Evolutionary conservation across 2,888 invertebrate genomes (phyloP).

Genomic region (Ryuthela nishihirai): DNA sequence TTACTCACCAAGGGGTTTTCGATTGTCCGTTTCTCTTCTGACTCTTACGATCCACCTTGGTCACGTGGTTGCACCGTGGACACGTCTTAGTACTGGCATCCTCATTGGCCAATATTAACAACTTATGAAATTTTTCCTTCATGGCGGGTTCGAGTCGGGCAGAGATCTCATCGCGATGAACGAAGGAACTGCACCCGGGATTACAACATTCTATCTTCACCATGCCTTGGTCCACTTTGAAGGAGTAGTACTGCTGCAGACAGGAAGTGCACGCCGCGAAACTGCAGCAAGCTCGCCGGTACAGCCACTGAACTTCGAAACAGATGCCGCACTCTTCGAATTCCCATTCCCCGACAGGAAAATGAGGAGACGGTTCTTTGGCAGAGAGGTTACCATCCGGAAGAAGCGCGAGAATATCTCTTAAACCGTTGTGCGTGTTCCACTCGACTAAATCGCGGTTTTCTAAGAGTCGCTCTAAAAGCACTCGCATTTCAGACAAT

Average conservation of each 20-base stretch:
- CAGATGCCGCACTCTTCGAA: constrained; percentile 48
- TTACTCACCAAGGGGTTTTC: constrained; percentile 18
- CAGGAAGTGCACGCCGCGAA: constrained; percentile 49
- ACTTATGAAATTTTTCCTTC: constrained; percentile 48
- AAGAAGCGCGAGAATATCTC: constrained; percentile 34
- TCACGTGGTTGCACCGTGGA: constrained; percentile 49
- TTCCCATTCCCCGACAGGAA: constrained; percentile 38
- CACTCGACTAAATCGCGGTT: constrained; percentile 19
- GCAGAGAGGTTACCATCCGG: constrained; percentile 10
- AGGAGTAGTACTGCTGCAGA: constrained; percentile 46
- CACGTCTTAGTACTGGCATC: constrained; percentile 51
- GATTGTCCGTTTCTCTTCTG: constrained; percentile 3
- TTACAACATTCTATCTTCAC: constrained; percentile 49
- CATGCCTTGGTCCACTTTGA: constrained; percentile 46
- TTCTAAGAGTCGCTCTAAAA: constrained; percentile 37
- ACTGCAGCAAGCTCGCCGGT: constrained; percentile 48
- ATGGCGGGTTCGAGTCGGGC: constrained; percentile 44
- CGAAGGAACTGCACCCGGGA: constrained; percentile 45
- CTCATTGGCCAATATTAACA: constrained; percentile 49
- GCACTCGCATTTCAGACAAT: constrained; percentile 38
- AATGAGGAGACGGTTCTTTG: constrained; percentile 34
- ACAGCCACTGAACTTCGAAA: constrained; percentile 43
- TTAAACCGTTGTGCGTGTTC: constrained; percentile 22
- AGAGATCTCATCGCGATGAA: constrained; percentile 50
- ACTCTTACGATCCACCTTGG: constrained; percentile 24